Base-by-base conservation (phyloP, 2,888 invertebrate species). In the Dryococelus australis region DNA sequence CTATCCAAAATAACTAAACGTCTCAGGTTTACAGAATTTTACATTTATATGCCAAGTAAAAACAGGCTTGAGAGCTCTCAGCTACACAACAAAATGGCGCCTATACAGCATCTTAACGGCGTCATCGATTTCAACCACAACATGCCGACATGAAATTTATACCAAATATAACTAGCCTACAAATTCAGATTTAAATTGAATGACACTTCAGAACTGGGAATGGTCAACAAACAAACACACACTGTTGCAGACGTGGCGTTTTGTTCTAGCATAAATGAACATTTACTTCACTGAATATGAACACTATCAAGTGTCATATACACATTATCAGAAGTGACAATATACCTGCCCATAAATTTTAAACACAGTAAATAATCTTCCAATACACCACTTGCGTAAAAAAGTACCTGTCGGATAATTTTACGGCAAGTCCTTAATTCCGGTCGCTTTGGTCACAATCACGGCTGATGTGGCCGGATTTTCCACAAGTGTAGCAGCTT, bases 401-500 rank as follows among this genome's bases (percentile, higher is more conserved):
- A 83, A 83, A 83, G 83, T 83, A 83, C 83, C 83, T 83, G 83
- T 16, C 20, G 83, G 35, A 43, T 83, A 9, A 28, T 83, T 83
- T 83, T 83, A 83, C 83, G n/a, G 83, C 83, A 83, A 83, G 83
- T 83, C 83, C 79, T 88, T 94, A 94, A 92, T 94, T 93, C 91
- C 95, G 95, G 92, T 96, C 97, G 91, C 95, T 95, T 93, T 96
- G 96, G 91, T 96, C 96, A 94, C 97, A 97, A 93, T 98, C 97
- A 92, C 97, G 97, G 93, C 97, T 97, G 94, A 97, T 95, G 94
- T 97, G 97, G 90, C 97, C 97, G 90, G 96, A 95, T 93, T 98
- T 97, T 94, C 98, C 97, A 94, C 98, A 98, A 92, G 96, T 96
- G 94, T 97, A 98, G 95, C 98, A 98, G 91, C 96, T 97, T 94